Conservation (phyloP, 2,113 vertebrate genomes). For the Actenoides lindsayi region DNA sequence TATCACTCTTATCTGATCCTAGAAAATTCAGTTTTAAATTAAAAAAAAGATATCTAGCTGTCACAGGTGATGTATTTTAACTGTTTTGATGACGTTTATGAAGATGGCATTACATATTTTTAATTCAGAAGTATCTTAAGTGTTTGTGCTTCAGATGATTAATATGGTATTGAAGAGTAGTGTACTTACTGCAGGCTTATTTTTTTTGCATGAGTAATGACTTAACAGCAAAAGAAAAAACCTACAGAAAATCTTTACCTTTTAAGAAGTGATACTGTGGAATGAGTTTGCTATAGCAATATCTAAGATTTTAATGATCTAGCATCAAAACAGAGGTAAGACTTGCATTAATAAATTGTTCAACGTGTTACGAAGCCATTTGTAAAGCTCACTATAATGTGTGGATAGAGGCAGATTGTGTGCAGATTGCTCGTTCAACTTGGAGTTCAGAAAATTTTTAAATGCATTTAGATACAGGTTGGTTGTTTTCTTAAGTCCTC, state of each 20-base stretch:
- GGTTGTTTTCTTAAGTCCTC: neutral
- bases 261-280: slow-evolving; percentile 19
- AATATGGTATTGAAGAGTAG: slow-evolving; percentile 34
- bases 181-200: neutral
- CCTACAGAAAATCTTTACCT: slow-evolving; percentile 12
- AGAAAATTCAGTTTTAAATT: slow-evolving; percentile 57
- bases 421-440: slow-evolving; percentile 12
- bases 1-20: slow-evolving; percentile 52
- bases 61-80: slow-evolving; percentile 68
- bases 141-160: slow-evolving; percentile 67
- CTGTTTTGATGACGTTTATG: slow-evolving; percentile 64
- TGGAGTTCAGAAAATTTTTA: neutral
- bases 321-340: slow-evolving; percentile 70
- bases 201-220: slow-evolving; percentile 21
- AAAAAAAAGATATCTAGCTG: slow-evolving; percentile 36
- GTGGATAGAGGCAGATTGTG: neutral
- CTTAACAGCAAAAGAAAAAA: slow-evolving; percentile 51
- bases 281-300: slow-evolving; percentile 46
- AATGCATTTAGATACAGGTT: neutral
- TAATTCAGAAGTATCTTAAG: slow-evolving; percentile 57
- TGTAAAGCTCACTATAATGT: slow-evolving; percentile 38
- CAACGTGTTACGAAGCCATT: neutral
- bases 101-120: slow-evolving; percentile 68
- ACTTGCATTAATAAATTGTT: slow-evolving; percentile 25
- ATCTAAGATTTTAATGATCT: slow-evolving; percentile 64